Conservation (phyloP, 2,113 vertebrate genomes). For the Meleagris gallopavo region DNA sequence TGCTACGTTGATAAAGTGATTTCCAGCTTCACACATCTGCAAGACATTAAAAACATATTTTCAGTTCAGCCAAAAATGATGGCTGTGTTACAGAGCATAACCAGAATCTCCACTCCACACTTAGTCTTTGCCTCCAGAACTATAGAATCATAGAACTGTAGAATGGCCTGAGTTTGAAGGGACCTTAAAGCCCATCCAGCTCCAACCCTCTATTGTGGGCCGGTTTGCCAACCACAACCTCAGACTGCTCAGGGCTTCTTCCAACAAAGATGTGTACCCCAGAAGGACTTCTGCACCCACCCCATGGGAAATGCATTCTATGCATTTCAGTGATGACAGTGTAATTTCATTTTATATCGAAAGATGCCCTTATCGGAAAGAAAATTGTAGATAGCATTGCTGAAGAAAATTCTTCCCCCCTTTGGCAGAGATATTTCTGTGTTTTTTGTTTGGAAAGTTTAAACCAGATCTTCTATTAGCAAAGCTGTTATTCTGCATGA, state of each 20-base stretch:
- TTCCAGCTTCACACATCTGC: slow-evolving; percentile 86
- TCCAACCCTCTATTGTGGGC: too few relatives aligned
- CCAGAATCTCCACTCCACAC: not conserved
- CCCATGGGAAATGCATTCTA: not conserved
- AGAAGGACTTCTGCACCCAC: not conserved
- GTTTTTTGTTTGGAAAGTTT: not conserved
- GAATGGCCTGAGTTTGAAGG: too few relatives aligned
- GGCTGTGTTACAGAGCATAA: not conserved
- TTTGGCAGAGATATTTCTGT: not conserved
- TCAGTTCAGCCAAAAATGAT: not conserved
- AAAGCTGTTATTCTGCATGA: not conserved
- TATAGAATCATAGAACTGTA: too few relatives aligned
- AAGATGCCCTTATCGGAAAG: not conserved
- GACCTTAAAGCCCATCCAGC: too few relatives aligned
- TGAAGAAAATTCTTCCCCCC: not conserved
- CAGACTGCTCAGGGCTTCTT: too few relatives aligned
- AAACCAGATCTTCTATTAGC: not conserved
- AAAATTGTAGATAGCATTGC: not conserved
- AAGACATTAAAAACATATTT: slow-evolving; percentile 60
- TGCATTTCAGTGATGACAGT: not conserved
- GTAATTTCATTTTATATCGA: not conserved
- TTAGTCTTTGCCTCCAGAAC: not conserved
- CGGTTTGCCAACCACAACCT: too few relatives aligned
- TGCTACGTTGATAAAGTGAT: slow-evolving; percentile 82
- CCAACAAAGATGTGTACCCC: not conserved